Conservation (phyloP, 1,140 invertebrate genomes). For the Telenomus remus region DNA sequence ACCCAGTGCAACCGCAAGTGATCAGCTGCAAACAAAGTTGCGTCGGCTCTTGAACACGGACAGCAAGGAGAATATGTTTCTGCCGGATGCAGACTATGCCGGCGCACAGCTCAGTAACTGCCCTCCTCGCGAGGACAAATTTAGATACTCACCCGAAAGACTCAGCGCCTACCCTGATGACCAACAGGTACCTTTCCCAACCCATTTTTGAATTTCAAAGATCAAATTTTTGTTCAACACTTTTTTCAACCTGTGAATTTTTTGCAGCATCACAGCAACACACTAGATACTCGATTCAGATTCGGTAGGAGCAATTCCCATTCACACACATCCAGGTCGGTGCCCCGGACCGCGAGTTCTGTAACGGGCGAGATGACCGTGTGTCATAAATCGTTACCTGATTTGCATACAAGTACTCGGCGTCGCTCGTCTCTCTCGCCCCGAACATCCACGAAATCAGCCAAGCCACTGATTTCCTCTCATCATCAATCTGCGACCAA, state of each 20-base stretch:
- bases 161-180: slow-evolving; percentile 13
- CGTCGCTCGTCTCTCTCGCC: slow-evolving; percentile 75
- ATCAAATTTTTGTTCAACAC: too few relatives aligned
- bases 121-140: slow-evolving; percentile 65
- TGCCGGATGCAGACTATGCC: slow-evolving; percentile 61
- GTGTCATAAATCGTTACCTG: slow-evolving; percentile 89
- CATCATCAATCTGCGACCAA: slow-evolving; percentile 65
- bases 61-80: slow-evolving; percentile 79
- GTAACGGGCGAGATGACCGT: slow-evolving; percentile 68
- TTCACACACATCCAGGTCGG: slow-evolving; percentile 76
- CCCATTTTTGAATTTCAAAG: too few relatives aligned
- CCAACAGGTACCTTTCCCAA: too few relatives aligned
- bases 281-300: slow-evolving; percentile 68
- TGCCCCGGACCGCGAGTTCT: slow-evolving; percentile 66
- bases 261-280: slow-evolving; percentile 55
- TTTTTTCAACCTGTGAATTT: too few relatives aligned
- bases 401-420: slow-evolving; percentile 83
- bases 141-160: slow-evolving; percentile 68
- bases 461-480: slow-evolving; percentile 59
- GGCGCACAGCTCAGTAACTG: slow-evolving; percentile 53
- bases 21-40: slow-evolving; percentile 86
- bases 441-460: slow-evolving; percentile 68
- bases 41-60: slow-evolving; percentile 84
- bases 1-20: slow-evolving; percentile 71
- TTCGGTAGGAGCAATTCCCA: slow-evolving; percentile 81